Percentiles rank a stretch among this genome's conserved stretches.
Evolutionary conservation across 1,140 invertebrate genomes (phyloP).

Genomic region (Trichogramma pretiosum): DNA sequence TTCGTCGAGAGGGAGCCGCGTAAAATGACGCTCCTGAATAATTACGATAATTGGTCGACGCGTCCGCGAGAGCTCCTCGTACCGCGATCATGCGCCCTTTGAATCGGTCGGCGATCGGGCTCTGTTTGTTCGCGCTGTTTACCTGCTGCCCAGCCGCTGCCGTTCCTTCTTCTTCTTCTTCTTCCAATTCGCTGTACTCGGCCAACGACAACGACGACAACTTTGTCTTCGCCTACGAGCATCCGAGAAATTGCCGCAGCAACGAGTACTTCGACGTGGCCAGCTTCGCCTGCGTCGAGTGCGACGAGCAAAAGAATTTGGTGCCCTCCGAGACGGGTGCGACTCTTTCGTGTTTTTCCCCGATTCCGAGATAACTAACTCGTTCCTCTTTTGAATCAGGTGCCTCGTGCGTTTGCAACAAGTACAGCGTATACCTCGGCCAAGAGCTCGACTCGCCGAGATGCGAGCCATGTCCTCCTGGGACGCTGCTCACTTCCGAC

Average conservation of each 20-base stretch:
- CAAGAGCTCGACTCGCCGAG: slow-evolving; percentile 25
- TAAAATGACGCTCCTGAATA: too few species aligned
- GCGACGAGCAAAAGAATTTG: slow-evolving; percentile 30
- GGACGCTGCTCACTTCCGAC: slow-evolving; percentile 32
- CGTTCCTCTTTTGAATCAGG: slow-evolving; percentile 26
- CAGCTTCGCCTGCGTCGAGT: slow-evolving; percentile 29
- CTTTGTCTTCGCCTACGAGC: slow-evolving; percentile 25
- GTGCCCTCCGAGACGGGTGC: slow-evolving; percentile 31
- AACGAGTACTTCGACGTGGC: slow-evolving; percentile 33
- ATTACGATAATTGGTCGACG: too few species aligned
- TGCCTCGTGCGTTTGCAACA: slow-evolving; percentile 30
- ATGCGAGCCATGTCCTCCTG: slow-evolving; percentile 29
- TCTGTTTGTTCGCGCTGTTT: slow-evolving; percentile 27
- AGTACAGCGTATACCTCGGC: slow-evolving; percentile 29
- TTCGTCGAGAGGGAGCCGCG: too few species aligned
- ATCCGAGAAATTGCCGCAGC: slow-evolving; percentile 25
- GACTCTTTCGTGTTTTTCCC: too few species aligned
- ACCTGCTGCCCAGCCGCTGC: slow-evolving; percentile 28
- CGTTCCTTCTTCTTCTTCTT: too few species aligned
- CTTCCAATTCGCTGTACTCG: too few species aligned
- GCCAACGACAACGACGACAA: slow-evolving; percentile 16
- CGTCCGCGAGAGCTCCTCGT: too few species aligned
- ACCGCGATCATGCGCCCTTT: neutral
- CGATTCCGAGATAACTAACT: too few species aligned
- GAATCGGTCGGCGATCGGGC: slow-evolving; percentile 21